Base-by-base conservation (phyloP, 2,797 vertebrate species). In the Amazonetta brasiliensis region DNA sequence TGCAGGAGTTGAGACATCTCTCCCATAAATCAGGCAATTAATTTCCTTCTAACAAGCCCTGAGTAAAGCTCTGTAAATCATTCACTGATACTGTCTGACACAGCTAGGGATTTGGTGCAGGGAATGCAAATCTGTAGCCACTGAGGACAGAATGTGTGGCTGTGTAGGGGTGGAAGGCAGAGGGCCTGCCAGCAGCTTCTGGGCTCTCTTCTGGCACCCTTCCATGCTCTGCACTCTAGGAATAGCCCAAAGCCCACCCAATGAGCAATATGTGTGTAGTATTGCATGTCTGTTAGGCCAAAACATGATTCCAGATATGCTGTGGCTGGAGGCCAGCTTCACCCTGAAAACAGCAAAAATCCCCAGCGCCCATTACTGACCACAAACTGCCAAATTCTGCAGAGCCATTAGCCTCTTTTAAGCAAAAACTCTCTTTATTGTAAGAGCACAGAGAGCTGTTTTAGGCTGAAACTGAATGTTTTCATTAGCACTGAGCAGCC, bases 371-470 rank as follows among this genome's bases (percentile, higher is more conserved):
- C 26, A 19, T 6, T 37, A 89, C 30, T 0, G 1, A 28, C 37
- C 69, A 66, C 74, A 88, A 96, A 55, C 35, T 82, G 63, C 76
- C 85, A 52, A 87, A 89, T 28, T 75, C 85, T 78, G 58, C 73
- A 66, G 82, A 80, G 44, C 78, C 46, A 62, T 74, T 1, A 1
- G 28, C 28, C 56, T 50, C 71, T 91, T 95, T 90, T 67, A 82
- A 82, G 67, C 35, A n/a, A 59, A 67, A 91, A 13, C 13, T 62
- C 43, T 56, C 79, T 74, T 84, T 86, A 50, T 91, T 83, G 44
- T 19, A 62, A 75, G 76, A 0, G 0, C 64, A 74, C 28, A 63
- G 75, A 81, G 50, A 69, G 37, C 2, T 43, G 67, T 35, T 87
- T 86, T 35, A 41, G 85, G 67, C 37, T 91, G 83, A 6, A 54